Base-by-base conservation (phyloP, 2,113 vertebrate species). In the Nibea albiflora region DNA sequence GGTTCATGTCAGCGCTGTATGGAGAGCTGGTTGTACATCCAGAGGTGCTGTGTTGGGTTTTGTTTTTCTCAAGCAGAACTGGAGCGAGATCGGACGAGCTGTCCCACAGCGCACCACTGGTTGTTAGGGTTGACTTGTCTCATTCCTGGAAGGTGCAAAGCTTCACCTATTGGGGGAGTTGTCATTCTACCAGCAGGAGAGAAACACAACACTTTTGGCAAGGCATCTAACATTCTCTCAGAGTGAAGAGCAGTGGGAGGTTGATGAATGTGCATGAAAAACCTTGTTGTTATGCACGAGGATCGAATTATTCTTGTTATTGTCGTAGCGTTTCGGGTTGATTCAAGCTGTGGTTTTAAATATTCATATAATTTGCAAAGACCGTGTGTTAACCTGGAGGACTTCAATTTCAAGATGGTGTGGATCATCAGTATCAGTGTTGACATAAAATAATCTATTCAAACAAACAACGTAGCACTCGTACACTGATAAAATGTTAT, bases 291-390 rank as follows among this genome's bases (percentile, higher is more conserved):
- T 84, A 91, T 89, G 82, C 81, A 78, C 87, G 80, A 83, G 26
- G 56, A 71, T 35, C 68, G 83, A 85, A 86, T 92, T 82, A 89
- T 84, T 71, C 87, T 80, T 86, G 83, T 83, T 86, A 65, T 78
- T 17, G 62, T 57, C 79, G 73, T 68, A 20, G 65, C 82, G 76
- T 68, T 84, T 72, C 50, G 75, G 75, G 70, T 74, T 63, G 85
- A 68, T 69, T 90, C 91, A 85, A 83, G 88, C 88, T 91, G 89
- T 66, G 86, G 90, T 88, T 87, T 92, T 20, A 86, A 87, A 90
- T 88, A 89, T 93, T 92, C 78, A 86, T 80, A 64, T 73, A 4
- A 75, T 90, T 90, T 83, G 39, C 42, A 56, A 42, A 35, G 42
- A 88, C 69, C 69, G 26, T 24, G 52, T 28, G 54, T 87, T 84